These are phyloP conservation scores for Monochamus saltuarius DNA, from an alignment of 1,140 invertebrate species.

Conservation along the genomic window DNA sequence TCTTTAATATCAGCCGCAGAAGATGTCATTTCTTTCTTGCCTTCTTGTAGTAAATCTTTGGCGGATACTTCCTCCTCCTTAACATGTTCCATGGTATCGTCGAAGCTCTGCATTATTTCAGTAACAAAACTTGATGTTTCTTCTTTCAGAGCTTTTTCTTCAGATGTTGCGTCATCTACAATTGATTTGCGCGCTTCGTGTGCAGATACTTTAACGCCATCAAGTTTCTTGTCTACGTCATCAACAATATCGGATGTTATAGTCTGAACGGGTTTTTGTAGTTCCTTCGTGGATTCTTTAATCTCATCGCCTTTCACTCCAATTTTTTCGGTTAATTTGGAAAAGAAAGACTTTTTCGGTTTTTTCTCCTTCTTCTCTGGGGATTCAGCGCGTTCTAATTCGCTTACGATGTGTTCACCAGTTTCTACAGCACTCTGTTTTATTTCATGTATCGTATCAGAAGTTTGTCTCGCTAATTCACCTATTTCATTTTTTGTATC, in stretches of 20 bases:
- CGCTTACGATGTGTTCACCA: neutral
- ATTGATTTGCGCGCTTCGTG: too few species aligned
- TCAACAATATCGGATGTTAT: neutral
- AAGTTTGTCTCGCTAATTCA: neutral
- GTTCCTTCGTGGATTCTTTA: too few species aligned
- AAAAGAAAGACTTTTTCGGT: constrained; percentile 9
- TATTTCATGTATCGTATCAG: neutral
- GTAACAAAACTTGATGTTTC: constrained; percentile 20
- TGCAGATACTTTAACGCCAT: neutral
- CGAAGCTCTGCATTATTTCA: constrained; percentile 29
- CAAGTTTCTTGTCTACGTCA: neutral
- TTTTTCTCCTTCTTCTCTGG: neutral
- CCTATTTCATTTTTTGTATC: neutral
- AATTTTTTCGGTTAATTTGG: too few species aligned
- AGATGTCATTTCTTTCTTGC: too few species aligned
- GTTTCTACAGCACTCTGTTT: neutral
- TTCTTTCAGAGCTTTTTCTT: neutral
- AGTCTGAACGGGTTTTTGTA: neutral
- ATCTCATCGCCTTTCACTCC: too few species aligned
- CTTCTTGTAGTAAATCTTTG: neutral
- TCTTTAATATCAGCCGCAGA: too few species aligned
- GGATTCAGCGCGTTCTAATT: neutral
- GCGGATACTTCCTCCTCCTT: constrained; percentile 12
- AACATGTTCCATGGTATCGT: constrained; percentile 27
- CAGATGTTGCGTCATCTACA: neutral